phyloP scores from a whole-genome alignment of 2,113 vertebrate genomes.

The Eulacestoma nigropectus region DNA sequence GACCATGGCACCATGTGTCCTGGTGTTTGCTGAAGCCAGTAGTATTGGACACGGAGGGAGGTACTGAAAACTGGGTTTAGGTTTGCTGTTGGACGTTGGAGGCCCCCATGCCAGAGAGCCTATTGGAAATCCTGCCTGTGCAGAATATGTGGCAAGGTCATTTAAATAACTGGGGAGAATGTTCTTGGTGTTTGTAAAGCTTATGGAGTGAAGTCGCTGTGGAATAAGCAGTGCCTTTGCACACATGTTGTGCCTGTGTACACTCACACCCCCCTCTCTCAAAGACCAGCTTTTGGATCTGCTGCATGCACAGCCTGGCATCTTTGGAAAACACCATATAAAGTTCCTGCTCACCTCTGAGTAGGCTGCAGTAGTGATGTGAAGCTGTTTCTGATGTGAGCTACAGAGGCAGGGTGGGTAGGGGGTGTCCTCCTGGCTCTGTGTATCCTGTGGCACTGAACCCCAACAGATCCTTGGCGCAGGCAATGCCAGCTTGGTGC shows the following conservation, averaged over 20 bases:
- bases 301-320: background rate
- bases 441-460: background rate
- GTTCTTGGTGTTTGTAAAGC: background rate
- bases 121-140: background rate
- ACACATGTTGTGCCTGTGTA: rapidly evolving
- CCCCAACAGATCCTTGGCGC: background rate
- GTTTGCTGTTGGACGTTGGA: background rate
- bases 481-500: background rate
- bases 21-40: background rate
- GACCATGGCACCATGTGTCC: rapidly evolving
- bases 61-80: background rate
- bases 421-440: background rate
- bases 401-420: background rate
- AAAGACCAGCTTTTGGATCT: background rate
- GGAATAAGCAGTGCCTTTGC: background rate
- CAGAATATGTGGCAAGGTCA: background rate
- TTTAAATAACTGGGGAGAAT: background rate
- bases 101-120: background rate
- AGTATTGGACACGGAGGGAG: background rate
- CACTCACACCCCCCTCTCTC: rapidly evolving
- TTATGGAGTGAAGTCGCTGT: background rate
- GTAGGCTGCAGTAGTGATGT: background rate
- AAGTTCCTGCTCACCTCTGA: background rate
- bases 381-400: background rate
- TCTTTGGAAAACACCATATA: background rate